These are phyloP conservation scores for Thecocarcelia acutangulata DNA, from an alignment of 2,888 invertebrate species.

Conservation along the genomic window DNA sequence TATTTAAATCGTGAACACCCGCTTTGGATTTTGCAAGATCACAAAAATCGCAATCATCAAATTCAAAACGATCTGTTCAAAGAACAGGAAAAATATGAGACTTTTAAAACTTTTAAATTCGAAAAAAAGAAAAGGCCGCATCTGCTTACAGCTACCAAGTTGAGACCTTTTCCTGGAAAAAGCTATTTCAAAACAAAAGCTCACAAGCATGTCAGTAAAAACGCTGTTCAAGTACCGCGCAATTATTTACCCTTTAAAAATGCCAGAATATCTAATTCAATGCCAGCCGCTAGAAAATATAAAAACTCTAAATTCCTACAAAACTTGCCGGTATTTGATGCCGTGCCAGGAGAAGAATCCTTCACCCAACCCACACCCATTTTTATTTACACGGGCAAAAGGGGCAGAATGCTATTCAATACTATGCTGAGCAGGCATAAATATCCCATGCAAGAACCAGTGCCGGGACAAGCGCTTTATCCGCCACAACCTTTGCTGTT, in stretches of 20 bases:
- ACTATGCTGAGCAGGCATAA: constrained; percentile 76
- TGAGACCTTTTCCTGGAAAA: not conserved
- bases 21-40: constrained; percentile 78
- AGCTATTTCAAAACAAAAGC: constrained; percentile 20
- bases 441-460: constrained; percentile 80
- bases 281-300: constrained; percentile 38
- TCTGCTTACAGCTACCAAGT: not conserved
- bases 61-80: constrained; percentile 32
- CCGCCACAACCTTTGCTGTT: constrained; percentile 78
- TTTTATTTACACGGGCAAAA: constrained; percentile 76
- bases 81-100: constrained; percentile 15
- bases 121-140: constrained; percentile 12
- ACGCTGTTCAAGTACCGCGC: constrained; percentile 71
- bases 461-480: constrained; percentile 79
- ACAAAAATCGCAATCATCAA: constrained; percentile 62
- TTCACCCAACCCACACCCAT: constrained; percentile 68
- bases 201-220: not conserved
- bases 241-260: constrained; percentile 70
- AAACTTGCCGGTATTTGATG: constrained; percentile 75
- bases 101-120: not conserved
- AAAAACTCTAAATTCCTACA: constrained; percentile 45
- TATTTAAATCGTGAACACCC: constrained; percentile 75
- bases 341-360: constrained; percentile 71
- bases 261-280: not conserved
- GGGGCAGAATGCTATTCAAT: constrained; percentile 77